Evolutionary conservation across 2,888 invertebrate species (phyloP), one percentile per base, ranked within the genome.

Genomic region (Mantis religiosa): DNA sequence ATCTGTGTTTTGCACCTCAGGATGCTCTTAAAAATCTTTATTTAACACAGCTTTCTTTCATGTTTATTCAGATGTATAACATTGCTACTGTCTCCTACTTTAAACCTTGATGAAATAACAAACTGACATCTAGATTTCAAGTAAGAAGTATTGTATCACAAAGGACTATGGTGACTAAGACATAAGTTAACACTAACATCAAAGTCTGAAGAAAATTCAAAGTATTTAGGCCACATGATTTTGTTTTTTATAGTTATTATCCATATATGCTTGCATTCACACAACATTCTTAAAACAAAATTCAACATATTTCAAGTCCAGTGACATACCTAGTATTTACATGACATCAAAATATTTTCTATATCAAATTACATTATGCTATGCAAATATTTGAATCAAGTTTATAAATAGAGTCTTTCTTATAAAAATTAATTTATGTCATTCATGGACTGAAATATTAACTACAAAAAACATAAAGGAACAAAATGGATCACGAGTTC

Each of bases 141-240:
- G 28, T 86, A 87, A 89, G 89, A 89, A 84, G 88, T 89, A 89
- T 41, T 27, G 83, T 83, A 83, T 87, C 87, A 83, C 34, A 47
- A 85, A 81, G 83, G 81, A 28, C 89, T 89, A 89, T 81, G 87
- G 41, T 81, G 84, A 82, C 87, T 87, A 89, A 89, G 81, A 87
- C 83, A 28, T 87, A n/a, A 87, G 30, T 71, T 85, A 89, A 89
- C 88, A 88, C 28, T 82, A 88, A 89, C 85, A 89, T 54, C 41
- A 81, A n/a, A 88, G 82, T 89, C 27, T 83, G 88, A 88, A 90
- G 90, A 84, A 86, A 89, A 90, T 89, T 89, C 85, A 89, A 89
- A 90, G 87, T 85, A 89, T 89, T 90, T 90, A 90, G 90, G 90
- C 90, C 90, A 90, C 90, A 88, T 90, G 83, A 89, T 89, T 89